Evolutionary conservation across 1,140 invertebrate genomes (phyloP), one percentile per base, ranked within the genome.

Genomic region (Achatina immaculata): DNA sequence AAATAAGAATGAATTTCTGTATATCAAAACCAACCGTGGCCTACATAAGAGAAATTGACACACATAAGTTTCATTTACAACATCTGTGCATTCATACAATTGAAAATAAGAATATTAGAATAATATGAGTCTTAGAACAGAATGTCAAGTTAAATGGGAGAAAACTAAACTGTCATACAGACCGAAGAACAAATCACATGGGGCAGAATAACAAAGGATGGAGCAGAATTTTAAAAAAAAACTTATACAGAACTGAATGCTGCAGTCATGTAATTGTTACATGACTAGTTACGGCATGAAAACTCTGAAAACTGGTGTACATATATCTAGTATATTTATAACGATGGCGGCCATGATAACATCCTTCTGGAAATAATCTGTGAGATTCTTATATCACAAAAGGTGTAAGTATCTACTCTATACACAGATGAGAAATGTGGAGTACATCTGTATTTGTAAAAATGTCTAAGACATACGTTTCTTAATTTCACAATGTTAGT

Each of bases 371-470:
- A 62, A 31, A 62, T 62, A 34, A 62, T 1, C 6, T 62, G 58
- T 62, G 58, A 62, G 58, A 62, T 62, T 62, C 58, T 28, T 62
- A 62, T 62, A 62, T 62, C 58, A 62, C 58, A 62, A 62, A 55
- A 62, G 28, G 28, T 62, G 58, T 34, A 28, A 16, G 31, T 62
- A 62, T 31, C 58, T 62, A 31, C 31, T 31, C 16, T 62, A 62
- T 62, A 28, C 28, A 62, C 31, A 62, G 58, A 31, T 21, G 51
- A 31, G 31, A 31, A 1, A 62, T 62, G 7, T 4, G 31, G 21
- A 62, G 4, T 31, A 62, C 28, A 62, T n/a, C 11, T 62, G 31
- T 31, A 62, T 62, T n/a, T n/a, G n/a, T n/a, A 4, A 62, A 62
- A 62, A 4, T 62, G 28, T 31, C n/a, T 34, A n/a, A 28, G 16